These are phyloP conservation scores for Hozukius guyotensis DNA, from an alignment of 2,797 vertebrate genomes.

Conservation along the genomic window DNA sequence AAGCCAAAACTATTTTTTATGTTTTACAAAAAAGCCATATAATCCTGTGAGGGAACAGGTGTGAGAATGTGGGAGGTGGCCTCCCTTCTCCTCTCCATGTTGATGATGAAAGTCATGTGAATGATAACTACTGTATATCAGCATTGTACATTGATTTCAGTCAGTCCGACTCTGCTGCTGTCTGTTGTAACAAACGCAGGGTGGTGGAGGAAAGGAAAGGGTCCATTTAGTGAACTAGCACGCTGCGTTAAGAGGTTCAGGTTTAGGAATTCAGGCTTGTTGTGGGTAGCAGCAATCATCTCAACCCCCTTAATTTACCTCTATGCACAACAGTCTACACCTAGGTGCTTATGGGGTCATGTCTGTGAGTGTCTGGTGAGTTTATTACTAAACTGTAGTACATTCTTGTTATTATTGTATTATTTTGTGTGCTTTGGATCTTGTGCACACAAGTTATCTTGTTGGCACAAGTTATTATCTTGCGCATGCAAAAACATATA, in stretches of 20 bases:
- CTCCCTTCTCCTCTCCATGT: conserved; percentile 7
- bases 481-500: background rate
- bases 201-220: background rate
- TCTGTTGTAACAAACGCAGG: background rate
- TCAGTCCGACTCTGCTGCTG: background rate
- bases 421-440: background rate
- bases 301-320: background rate
- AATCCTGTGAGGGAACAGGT: conserved; percentile 21
- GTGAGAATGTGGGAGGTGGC: conserved; percentile 35
- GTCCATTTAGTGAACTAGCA: background rate
- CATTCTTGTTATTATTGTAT: background rate
- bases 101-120: conserved; percentile 13
- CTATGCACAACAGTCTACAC: conserved; percentile 34
- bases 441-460: background rate
- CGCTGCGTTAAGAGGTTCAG: background rate
- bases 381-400: background rate
- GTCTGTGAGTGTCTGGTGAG: background rate
- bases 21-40: conserved; percentile 68
- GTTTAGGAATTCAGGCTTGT: conserved; percentile 1
- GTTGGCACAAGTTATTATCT: background rate
- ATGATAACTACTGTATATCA: conserved; percentile 5
- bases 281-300: conserved; percentile 18
- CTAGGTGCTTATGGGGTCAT: conserved; percentile 1
- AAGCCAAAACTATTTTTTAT: conserved; percentile 18
- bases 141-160: conserved; percentile 2